Evolutionary conservation across 2,113 vertebrate species (phyloP).

Genomic region (Daboia siamensis): DNA sequence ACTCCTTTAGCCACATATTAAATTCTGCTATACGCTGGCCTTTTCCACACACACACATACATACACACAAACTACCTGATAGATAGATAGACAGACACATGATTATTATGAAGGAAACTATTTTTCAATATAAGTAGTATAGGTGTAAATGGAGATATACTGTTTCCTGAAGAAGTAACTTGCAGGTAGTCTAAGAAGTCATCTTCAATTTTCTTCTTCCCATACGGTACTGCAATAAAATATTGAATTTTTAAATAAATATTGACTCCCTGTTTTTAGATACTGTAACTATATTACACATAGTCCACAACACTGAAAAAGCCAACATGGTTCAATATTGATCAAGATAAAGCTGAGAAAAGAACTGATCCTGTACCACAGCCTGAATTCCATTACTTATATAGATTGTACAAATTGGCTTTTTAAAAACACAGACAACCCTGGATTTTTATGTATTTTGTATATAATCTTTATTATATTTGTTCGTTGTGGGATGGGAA

Average conservation of each 20-base stretch:
- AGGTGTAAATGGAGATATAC: neutral
- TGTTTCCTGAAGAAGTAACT: neutral
- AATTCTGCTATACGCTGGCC: too few species aligned
- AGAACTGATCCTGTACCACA: neutral
- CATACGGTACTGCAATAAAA: neutral
- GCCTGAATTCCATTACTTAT: neutral
- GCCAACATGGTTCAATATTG: neutral
- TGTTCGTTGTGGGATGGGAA: neutral
- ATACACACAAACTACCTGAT: neutral
- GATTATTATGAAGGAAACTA: neutral
- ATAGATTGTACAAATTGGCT: neutral
- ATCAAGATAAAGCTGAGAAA: neutral
- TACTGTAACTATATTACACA: neutral
- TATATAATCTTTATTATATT: neutral
- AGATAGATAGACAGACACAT: neutral
- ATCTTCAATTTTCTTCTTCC: neutral
- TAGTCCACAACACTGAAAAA: neutral
- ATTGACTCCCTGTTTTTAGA: neutral
- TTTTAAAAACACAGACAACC: neutral
- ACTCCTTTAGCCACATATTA: too few species aligned
- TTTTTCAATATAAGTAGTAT: neutral
- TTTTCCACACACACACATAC: neutral
- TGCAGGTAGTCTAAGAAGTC: neutral
- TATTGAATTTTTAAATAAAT: neutral
- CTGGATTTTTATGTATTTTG: neutral